Base-by-base conservation (phyloP, 2,888 invertebrate species). In the Oscheius sp. region DNA sequence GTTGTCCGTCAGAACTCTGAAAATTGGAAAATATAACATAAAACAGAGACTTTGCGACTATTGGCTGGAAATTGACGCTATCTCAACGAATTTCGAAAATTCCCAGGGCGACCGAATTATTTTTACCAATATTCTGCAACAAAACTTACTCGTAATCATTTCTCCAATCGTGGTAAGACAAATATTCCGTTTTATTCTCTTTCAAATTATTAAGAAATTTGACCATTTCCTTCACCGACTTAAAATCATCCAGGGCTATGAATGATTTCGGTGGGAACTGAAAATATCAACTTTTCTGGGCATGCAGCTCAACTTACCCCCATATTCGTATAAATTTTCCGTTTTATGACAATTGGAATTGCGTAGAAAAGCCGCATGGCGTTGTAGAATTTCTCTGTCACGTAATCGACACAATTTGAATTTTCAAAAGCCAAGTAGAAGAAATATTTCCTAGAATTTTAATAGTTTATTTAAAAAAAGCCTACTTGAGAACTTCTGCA, bases 131-230 rank as follows among this genome's bases (percentile, higher is more conserved):
- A 55, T 23, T 25, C 2, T 23, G 25, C 7, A 21, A 25, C 18
- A 1, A 6, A 23, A 25, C 71, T 63, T 23, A 77, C 81, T 76
- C 72, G 64, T 74, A 80, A 13, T 69, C 45, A 25, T 79, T 75
- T 55, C 82, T 72, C 82, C 82, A 82, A 35, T 74, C 66, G 52
- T 82, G 82, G 25, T 80, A 80, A 23, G 69, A 70, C 23, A 82
- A 55, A 49, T 78, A 82, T 1, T 56, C 45, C n/a, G 61, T 63
- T 55, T 82, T 82, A 27, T 82, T 74, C 0, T 35, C 52, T 9
- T 74, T 72, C 9, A 80, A 72, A n/a, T 56, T 29, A 9, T 76
- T 76, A 7, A 82, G 25, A 59, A 74, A 75, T 18, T 41, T 53
- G n/a, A 76, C 59, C 27, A 79, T 70, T 1, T 78, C 78, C 1